phyloP scores from a whole-genome alignment of 2,888 invertebrate genomes.

The Orchestes rusci region DNA sequence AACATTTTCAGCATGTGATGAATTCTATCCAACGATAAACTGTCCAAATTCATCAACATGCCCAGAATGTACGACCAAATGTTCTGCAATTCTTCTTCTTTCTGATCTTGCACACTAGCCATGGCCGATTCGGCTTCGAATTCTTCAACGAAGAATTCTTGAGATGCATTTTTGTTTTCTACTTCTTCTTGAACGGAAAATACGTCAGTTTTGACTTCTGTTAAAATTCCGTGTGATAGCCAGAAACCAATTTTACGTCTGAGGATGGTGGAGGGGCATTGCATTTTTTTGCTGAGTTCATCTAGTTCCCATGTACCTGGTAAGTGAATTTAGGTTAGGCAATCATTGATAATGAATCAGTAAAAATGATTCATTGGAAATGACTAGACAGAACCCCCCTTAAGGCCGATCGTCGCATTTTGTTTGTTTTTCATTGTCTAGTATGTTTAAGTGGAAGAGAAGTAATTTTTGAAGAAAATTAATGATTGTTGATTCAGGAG shows the following conservation, averaged over 20 bases:
- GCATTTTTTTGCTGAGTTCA: slow-evolving; percentile 76
- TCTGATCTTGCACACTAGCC: slow-evolving; percentile 90
- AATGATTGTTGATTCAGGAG: too few species aligned
- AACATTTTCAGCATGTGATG: slow-evolving; percentile 97
- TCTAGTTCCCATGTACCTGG: slow-evolving; percentile 77
- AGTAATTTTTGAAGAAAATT: too few species aligned
- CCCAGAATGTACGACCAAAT: slow-evolving; percentile 98
- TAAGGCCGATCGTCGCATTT: too few species aligned
- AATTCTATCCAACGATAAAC: slow-evolving; percentile 83
- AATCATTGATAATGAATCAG: too few species aligned
- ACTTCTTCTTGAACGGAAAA: slow-evolving; percentile 66
- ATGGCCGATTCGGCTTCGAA: slow-evolving; percentile 90
- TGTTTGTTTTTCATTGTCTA: too few species aligned
- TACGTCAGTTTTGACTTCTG: slow-evolving; percentile 66
- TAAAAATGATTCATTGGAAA: too few species aligned
- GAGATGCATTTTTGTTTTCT: slow-evolving; percentile 35
- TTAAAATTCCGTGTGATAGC: slow-evolving; percentile 86
- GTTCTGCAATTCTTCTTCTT: slow-evolving; percentile 85
- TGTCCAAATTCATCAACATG: slow-evolving; percentile 92
- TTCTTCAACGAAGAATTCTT: slow-evolving; percentile 67
- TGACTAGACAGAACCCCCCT: too few species aligned
- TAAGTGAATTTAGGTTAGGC: too few species aligned
- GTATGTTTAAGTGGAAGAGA: too few species aligned
- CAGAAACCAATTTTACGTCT: slow-evolving; percentile 86
- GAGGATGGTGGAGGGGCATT: slow-evolving; percentile 78